Evolutionary conservation across 2,113 vertebrate genomes (phyloP), one percentile per base, ranked within the genome.

Genomic region (Lepisosteus oculatus): DNA sequence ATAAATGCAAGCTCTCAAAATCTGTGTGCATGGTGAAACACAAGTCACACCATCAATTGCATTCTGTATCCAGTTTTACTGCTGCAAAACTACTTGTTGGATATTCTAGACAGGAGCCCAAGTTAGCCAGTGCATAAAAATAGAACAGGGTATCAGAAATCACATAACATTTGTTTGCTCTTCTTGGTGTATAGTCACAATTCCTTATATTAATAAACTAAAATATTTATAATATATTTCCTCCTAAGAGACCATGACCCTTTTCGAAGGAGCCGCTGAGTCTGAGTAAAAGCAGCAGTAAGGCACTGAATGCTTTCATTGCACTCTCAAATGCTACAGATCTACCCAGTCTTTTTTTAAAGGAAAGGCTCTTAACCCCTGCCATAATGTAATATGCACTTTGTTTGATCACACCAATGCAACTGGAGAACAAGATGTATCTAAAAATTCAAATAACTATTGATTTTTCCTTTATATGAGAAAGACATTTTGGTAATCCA

Each of bases 391-490:
- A 82, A 85, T 84, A 75, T 81, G 79, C 68, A 75, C 72, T 75
- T 66, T 69, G 17, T 82, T 84, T 88, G 83, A 88, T 88, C 80
- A 85, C 74, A 85, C 71, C 68, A 82, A 65, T 77, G 78, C 80
- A 82, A 79, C 42, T 42, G 76, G 72, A 85, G 81, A 90, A 85
- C 57, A 9, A 0, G 71, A 86, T 84, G 79, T 83, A 83, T 81
- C 84, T 86, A 75, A 71, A 77, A 85, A 82, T 75, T 74, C 73
- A 80, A 73, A 57, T 69, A 80, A 83, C 70, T 83, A 88, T 86
- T 77, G 89, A 91, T 91, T 88, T 65, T 59, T 79, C 75, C 83
- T 89, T 90, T 84, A 86, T 90, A 81, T 81, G 76, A 81, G 76
- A 75, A 80, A 72, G 82, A 84, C 86, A 86, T 89, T 76, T 85